A percentile compares a stretch with the other conserved stretches of the same genome.
These are phyloP conservation scores for Butorides virescens DNA, from an alignment of 2,113 vertebrate species.

Conservation along the genomic window DNA sequence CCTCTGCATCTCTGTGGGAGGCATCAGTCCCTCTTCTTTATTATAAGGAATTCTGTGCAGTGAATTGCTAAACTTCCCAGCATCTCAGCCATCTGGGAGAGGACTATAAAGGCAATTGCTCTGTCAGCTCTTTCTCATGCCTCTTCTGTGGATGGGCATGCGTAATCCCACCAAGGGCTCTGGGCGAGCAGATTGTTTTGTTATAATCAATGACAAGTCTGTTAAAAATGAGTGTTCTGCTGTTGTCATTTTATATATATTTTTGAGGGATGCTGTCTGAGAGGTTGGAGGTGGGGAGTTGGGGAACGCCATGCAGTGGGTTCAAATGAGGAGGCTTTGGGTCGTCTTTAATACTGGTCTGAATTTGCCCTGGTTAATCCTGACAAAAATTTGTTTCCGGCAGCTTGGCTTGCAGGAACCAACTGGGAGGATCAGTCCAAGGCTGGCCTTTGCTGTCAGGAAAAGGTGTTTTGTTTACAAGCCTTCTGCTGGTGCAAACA, in stretches of 20 bases:
- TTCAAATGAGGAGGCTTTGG: neutral
- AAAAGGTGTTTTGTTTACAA: neutral
- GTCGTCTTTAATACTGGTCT: neutral
- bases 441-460: neutral
- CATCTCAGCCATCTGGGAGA: neutral
- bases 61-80: neutral
- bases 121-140: neutral
- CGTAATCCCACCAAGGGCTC: fast-evolving
- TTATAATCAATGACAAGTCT: neutral
- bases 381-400: neutral
- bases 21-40: neutral
- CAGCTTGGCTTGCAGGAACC: neutral
- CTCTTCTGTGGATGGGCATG: neutral
- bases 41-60: neutral
- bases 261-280: neutral
- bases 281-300: neutral
- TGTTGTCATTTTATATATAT: neutral
- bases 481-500: neutral
- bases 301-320: neutral
- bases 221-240: neutral
- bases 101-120: neutral
- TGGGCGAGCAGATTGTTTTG: neutral
- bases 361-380: neutral
- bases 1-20: neutral
- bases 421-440: neutral